A percentile compares a stretch with the other conserved stretches of the same genome.
phyloP scores from a whole-genome alignment of 2,113 vertebrate species.

The Sorex araneus region DNA sequence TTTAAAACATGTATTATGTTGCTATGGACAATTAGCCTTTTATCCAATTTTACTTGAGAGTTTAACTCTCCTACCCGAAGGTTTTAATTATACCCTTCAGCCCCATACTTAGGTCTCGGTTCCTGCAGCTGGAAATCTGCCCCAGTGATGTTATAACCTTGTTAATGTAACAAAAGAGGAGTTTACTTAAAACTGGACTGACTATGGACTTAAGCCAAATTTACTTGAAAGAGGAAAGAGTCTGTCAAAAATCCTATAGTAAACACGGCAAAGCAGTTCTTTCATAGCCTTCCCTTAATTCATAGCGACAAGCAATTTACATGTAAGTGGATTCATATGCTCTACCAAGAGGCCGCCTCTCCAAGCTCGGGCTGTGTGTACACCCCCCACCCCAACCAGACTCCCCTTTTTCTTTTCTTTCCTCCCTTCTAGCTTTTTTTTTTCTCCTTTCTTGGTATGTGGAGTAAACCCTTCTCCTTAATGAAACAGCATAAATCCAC shows the following conservation, averaged over 20 bases:
- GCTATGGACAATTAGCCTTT: slow-evolving; percentile 91
- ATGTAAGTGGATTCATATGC: slow-evolving; percentile 96
- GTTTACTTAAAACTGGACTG: slow-evolving; percentile 94
- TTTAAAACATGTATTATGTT: slow-evolving; percentile 88
- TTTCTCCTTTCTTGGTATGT: slow-evolving; percentile 68
- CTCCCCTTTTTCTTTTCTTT: slow-evolving; percentile 81
- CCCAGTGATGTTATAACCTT: slow-evolving; percentile 93
- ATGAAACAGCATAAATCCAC: slow-evolving; percentile 85
- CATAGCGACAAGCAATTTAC: slow-evolving; percentile 95
- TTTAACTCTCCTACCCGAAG: slow-evolving; percentile 88
- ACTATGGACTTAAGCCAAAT: slow-evolving; percentile 94
- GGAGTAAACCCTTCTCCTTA: slow-evolving; percentile 80
- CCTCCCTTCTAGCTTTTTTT: slow-evolving; percentile 74
- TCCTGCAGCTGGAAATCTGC: slow-evolving; percentile 92
- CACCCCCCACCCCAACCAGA: background rate
- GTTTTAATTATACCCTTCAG: slow-evolving; percentile 91
- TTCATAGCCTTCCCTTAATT: slow-evolving; percentile 94
- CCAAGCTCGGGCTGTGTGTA: slow-evolving; percentile 64
- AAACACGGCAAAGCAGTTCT: slow-evolving; percentile 93
- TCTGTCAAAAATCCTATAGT: slow-evolving; percentile 95
- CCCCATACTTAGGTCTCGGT: slow-evolving; percentile 87
- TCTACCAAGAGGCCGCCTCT: slow-evolving; percentile 87
- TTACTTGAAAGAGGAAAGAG: slow-evolving; percentile 96
- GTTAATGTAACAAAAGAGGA: slow-evolving; percentile 95
- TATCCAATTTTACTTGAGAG: slow-evolving; percentile 91